Evolutionary conservation across 2,113 vertebrate genomes (phyloP).

Genomic region (Cacatua alba): DNA sequence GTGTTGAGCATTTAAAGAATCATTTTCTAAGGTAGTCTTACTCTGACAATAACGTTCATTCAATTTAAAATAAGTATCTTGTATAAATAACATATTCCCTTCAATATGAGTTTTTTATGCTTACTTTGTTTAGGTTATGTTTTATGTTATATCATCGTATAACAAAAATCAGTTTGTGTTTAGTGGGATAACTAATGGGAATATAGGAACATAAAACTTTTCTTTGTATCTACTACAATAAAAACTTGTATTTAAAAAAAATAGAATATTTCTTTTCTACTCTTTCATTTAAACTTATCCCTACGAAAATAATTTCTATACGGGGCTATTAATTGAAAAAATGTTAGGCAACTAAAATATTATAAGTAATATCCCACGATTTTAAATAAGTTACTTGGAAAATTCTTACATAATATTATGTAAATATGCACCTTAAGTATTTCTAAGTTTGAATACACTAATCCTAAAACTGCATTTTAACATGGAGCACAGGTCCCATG

Average conservation of each 20-base stretch:
- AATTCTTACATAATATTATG: neutral
- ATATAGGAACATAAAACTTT: neutral
- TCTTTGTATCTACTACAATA: neutral
- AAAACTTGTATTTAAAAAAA: neutral
- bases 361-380: neutral
- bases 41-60: neutral
- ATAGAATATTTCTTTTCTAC: neutral
- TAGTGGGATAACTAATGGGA: neutral
- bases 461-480: neutral
- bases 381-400: neutral
- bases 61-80: neutral
- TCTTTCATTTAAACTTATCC: neutral
- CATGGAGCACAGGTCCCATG: fast-evolving
- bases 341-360: neutral
- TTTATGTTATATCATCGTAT: neutral
- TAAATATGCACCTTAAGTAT: neutral
- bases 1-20: neutral
- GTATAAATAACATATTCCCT: neutral
- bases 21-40: neutral
- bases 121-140: neutral
- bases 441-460: neutral
- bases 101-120: neutral
- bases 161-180: neutral
- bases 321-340: neutral
- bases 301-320: neutral